Evolutionary conservation across 2,888 invertebrate species (phyloP), one percentile per base, ranked within the genome.

Genomic region (Drosophila suboccidentalis): DNA sequence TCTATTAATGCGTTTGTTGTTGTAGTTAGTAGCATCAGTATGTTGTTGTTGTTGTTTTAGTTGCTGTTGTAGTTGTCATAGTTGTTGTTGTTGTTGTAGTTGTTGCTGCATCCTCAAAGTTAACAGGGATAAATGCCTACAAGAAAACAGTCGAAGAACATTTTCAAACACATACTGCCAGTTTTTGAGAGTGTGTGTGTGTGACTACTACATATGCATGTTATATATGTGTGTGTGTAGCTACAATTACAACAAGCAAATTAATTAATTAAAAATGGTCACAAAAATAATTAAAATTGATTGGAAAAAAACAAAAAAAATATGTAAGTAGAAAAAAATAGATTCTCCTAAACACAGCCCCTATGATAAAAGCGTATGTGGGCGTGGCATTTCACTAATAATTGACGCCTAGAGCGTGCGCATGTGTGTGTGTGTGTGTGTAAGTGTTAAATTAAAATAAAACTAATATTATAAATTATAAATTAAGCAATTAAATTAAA

Each of bases 101-200:
- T 75, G 73, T 66, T 68, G 74, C 69, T 79, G 89, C 87, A 90
- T 91, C 92, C 92, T 91, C 92, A 91, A 91, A 92, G 92, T 92
- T 93, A 93, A 93, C 93, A 93, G 80, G 92, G 92, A 91, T 93
- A 93, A 91, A 93, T 92, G 90, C 92, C 92, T 93, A 92, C 84
- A 92, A 92, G 84, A 84, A 80, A 80, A 80, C 62, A 79, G 55
- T 80, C 80, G 66, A 63, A 86, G 84, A 85, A 85, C 75, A 82
- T 77, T 71, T 71, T 72, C 69, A 82, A 72, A 75, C 44, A 79
- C 57, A 73, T 44, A 61, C 47, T 43, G 55, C 46, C 34, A 58
- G 32, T 58, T 29, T 60, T 22, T 39, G 53, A 36, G 39, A 41
- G 34, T 34, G 46, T 44, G 58, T 77, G 34, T 44, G 46, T 50